phyloP scores from a whole-genome alignment of 2,113 vertebrate genomes.

The Antechinus stuartii region DNA sequence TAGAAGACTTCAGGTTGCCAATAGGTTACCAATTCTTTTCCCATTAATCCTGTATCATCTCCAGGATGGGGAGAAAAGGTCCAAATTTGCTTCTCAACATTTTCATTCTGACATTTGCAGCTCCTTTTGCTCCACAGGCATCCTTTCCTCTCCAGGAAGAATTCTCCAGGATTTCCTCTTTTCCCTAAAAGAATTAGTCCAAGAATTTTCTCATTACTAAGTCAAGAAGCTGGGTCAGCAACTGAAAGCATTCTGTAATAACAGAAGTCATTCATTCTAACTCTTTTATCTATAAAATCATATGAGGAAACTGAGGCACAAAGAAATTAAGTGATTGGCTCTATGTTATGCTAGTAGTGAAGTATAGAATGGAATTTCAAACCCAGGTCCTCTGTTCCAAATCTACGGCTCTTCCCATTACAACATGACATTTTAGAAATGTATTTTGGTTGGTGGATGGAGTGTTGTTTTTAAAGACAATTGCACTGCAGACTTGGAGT shows the following conservation, averaged over 20 bases:
- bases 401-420: background rate
- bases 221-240: background rate
- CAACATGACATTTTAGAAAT: background rate
- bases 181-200: background rate
- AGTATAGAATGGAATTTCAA: background rate
- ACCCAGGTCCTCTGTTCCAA: background rate
- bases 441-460: background rate
- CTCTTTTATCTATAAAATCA: background rate
- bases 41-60: background rate
- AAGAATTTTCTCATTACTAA: background rate
- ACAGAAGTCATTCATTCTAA: background rate
- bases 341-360: background rate
- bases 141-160: background rate
- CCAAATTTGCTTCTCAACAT: background rate
- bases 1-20: background rate
- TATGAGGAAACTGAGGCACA: background rate
- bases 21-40: background rate
- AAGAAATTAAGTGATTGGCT: background rate
- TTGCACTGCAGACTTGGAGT: background rate
- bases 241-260: background rate
- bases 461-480: background rate
- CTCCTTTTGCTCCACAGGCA: background rate
- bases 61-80: background rate
- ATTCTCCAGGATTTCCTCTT: background rate
- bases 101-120: background rate